phyloP scores from a whole-genome alignment of 2,113 vertebrate species.

The Oryctolagus cuniculus region mOryCun1.1 NC_091453.1:23738501-23739000 shows the following conservation, averaged over 20 bases:
- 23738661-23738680: neutral
- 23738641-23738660: neutral
- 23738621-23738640: neutral
- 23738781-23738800: neutral
- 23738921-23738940: neutral
- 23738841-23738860: neutral
- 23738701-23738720: neutral
- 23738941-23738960: neutral
- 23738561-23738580: neutral
- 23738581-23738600: neutral
- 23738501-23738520: neutral
- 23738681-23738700: neutral
- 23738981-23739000: neutral
- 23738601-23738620: neutral
- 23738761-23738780: no score
- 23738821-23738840: neutral
- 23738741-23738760: neutral
- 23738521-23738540: neutral
- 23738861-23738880: neutral
- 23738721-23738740: neutral
- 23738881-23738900: neutral
- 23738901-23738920: neutral
- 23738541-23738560: neutral
- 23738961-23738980: neutral
- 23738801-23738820: neutral